Conservation (phyloP, 2,113 vertebrate species). For the Gila orcuttii region DNA sequence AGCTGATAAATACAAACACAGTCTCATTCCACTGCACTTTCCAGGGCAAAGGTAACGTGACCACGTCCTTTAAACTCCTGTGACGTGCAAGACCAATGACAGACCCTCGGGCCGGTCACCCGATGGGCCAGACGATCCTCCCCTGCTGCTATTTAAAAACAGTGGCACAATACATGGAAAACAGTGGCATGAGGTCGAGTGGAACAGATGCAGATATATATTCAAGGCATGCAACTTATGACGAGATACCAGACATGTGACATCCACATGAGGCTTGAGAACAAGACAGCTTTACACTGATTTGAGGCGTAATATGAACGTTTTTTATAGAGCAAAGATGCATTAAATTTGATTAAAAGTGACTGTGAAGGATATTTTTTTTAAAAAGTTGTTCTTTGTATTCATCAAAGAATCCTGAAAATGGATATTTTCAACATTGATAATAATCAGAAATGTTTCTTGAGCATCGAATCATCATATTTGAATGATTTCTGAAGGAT, state of each 20-base stretch:
- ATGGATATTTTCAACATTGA: too few relatives aligned
- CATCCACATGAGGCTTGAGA: neutral
- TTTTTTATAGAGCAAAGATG: too few relatives aligned
- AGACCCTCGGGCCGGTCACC: slow-evolving; percentile 34
- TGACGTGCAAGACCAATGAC: slow-evolving; percentile 46
- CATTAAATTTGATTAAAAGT: too few relatives aligned
- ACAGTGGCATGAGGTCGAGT: slow-evolving; percentile 37
- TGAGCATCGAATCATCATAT: too few relatives aligned
- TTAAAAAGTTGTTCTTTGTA: too few relatives aligned
- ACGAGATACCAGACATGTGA: neutral
- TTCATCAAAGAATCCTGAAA: too few relatives aligned
- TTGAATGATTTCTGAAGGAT: too few relatives aligned
- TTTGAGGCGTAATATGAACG: too few relatives aligned
- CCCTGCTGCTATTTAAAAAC: slow-evolving; percentile 48
- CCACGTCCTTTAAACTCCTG: slow-evolving; percentile 46
- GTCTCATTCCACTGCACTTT: slow-evolving; percentile 29
- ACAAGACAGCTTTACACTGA: neutral
- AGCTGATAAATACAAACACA: slow-evolving; percentile 27
- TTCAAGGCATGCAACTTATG: slow-evolving; percentile 8
- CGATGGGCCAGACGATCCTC: slow-evolving; percentile 27
- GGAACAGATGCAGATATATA: slow-evolving; percentile 22
- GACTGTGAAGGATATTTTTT: too few relatives aligned
- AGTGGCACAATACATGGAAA: slow-evolving; percentile 43
- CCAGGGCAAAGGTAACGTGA: slow-evolving; percentile 55
- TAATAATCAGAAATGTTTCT: too few relatives aligned